Evolutionary conservation across 2,113 vertebrate genomes (phyloP).

Genomic region (Petaurus breviceps): DNA sequence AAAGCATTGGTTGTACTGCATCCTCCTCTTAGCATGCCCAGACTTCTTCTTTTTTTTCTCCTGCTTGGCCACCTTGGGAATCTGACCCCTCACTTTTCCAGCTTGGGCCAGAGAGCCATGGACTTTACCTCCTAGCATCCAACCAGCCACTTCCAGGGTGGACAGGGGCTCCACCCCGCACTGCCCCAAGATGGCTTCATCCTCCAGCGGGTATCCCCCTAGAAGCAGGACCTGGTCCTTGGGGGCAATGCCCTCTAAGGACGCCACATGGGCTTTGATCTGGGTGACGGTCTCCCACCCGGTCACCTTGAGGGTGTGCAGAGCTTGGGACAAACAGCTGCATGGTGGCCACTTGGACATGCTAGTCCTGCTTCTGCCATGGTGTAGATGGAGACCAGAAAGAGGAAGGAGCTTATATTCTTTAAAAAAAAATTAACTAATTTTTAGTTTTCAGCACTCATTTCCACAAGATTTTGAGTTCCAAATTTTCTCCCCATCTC

Average conservation of each 20-base stretch:
- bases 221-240: conserved; percentile 83
- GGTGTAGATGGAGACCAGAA: conserved; percentile 71
- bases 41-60: too few species aligned
- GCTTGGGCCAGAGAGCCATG: too few species aligned
- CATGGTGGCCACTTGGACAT: conserved; percentile 83
- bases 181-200: conserved; percentile 79
- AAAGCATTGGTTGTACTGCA: too few species aligned
- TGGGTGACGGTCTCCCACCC: conserved; percentile 91
- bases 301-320: conserved; percentile 93
- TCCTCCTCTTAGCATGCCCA: too few species aligned
- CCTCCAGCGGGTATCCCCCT: conserved; percentile 79
- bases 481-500: too few species aligned
- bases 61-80: too few species aligned
- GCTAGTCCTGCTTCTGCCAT: background rate
- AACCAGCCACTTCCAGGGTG: conserved; percentile 82
- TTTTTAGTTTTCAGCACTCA: too few species aligned
- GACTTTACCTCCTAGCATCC: conserved; percentile 84
- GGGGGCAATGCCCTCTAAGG: conserved; percentile 80
- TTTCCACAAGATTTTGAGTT: too few species aligned
- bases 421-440: too few species aligned
- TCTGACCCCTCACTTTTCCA: too few species aligned
- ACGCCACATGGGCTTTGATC: conserved; percentile 86
- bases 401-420: too few species aligned
- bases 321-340: conserved; percentile 93
- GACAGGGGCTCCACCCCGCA: conserved; percentile 79